Evolutionary conservation across 1,140 invertebrate species (phyloP).

Genomic region (Pristionchus pacificus): DNA sequence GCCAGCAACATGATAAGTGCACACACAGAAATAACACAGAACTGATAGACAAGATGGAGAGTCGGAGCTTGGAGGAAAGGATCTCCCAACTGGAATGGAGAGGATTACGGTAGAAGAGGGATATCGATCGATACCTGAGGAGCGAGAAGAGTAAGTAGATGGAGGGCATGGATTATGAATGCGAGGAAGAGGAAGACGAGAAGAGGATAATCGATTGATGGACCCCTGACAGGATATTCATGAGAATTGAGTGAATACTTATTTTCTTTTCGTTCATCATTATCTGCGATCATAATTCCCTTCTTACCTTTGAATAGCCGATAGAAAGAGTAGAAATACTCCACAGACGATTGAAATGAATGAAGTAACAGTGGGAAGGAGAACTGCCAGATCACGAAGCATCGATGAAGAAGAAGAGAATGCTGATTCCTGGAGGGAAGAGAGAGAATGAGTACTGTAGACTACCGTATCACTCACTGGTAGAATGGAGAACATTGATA

Average conservation of each 20-base stretch:
- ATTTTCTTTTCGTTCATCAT: too few relatives aligned
- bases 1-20: not conserved
- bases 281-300: too few relatives aligned
- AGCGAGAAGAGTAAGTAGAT: conserved; percentile 22
- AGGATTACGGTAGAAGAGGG: not conserved
- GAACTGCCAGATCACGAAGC: not conserved
- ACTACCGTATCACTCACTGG: conserved; percentile 6
- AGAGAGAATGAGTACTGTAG: not conserved
- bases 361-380: conserved; percentile 17
- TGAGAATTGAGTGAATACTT: not conserved
- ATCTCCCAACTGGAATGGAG: conserved; percentile 22
- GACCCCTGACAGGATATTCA: conserved; percentile 2
- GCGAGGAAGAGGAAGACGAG: conserved; percentile 26
- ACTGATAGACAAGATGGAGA: conserved; percentile 22
- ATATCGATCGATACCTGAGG: conserved; percentile 22
- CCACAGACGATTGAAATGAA: conserved; percentile 20
- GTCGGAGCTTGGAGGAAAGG: conserved; percentile 21
- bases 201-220: conserved; percentile 23
- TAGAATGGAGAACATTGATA: conserved; percentile 19
- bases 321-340: conserved; percentile 3
- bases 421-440: not conserved
- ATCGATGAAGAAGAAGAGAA: not conserved
- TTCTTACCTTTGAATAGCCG: not conserved
- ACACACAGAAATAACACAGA: conserved; percentile 26
- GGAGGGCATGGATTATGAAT: conserved; percentile 18